Evolutionary conservation across 2,797 vertebrate species (phyloP).

Genomic region (Sebastes kiyomatsui): DNA sequence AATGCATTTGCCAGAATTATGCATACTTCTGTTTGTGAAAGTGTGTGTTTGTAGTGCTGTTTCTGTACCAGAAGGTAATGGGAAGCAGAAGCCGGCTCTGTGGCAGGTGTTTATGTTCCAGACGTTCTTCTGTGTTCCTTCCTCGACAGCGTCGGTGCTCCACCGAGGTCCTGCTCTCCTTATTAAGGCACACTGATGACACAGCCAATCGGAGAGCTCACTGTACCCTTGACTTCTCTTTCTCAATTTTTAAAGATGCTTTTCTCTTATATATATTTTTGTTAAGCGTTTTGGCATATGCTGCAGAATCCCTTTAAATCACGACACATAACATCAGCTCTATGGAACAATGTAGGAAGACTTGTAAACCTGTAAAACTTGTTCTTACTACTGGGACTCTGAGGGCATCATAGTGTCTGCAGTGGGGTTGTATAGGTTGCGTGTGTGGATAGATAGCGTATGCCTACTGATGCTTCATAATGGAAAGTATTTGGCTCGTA

Average conservation of each 20-base stretch:
- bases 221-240: not conserved
- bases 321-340: not conserved
- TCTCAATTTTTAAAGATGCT: not conserved
- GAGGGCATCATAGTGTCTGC: not conserved
- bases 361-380: not conserved
- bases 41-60: slow-evolving; percentile 31
- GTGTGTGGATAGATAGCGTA: not conserved
- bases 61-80: slow-evolving; percentile 53
- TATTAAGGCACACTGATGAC: slow-evolving; percentile 80
- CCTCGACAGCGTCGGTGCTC: slow-evolving; percentile 36
- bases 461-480: slow-evolving; percentile 20
- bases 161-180: slow-evolving; percentile 70
- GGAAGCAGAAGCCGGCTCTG: slow-evolving; percentile 62
- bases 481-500: slow-evolving; percentile 50
- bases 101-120: slow-evolving; percentile 82
- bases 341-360: not conserved
- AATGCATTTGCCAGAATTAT: not conserved
- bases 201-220: slow-evolving; percentile 38
- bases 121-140: slow-evolving; percentile 64
- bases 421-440: not conserved
- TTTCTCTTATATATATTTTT: not conserved
- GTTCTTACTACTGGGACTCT: not conserved
- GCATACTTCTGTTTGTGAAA: not conserved
- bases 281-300: not conserved
- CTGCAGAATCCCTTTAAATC: not conserved